A percentile compares a stretch with the other conserved stretches of the same genome.
Conservation (phyloP, 2,888 invertebrate species). For the Idaea aversata region DNA sequence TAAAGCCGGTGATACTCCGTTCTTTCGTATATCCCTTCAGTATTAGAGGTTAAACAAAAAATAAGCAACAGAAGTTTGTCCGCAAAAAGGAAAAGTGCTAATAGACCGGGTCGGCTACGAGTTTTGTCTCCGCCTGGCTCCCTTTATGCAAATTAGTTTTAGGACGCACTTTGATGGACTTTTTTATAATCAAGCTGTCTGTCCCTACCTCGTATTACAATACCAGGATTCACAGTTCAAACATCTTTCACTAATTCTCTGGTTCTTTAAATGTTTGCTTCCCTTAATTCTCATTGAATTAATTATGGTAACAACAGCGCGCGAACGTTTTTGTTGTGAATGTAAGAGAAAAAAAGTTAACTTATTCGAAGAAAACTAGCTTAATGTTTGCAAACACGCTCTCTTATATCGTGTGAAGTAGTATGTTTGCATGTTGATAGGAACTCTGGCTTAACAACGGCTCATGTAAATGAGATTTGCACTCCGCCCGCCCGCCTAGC, state of each 20-base stretch:
- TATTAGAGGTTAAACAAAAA: constrained; percentile 21
- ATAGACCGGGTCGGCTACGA: constrained; percentile 34
- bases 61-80: constrained; percentile 26
- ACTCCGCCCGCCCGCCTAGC: background rate
- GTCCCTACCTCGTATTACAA: background rate
- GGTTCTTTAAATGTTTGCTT: constrained; percentile 7
- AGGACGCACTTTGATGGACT: constrained; percentile 40
- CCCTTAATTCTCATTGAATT: background rate
- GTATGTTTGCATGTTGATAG: constrained; percentile 1
- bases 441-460: constrained; percentile 5
- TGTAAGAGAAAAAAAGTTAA: background rate
- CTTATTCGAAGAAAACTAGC: background rate
- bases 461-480: constrained; percentile 16
- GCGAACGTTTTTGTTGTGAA: background rate
- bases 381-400: background rate
- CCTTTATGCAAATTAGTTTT: constrained; percentile 46
- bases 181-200: constrained; percentile 13
- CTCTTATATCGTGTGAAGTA: background rate
- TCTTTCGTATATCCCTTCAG: constrained; percentile 11
- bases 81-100: constrained; percentile 35
- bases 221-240: background rate
- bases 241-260: background rate
- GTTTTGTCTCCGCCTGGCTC: constrained; percentile 32
- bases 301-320: constrained; percentile 4
- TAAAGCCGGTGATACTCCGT: constrained; percentile 11